Conservation (phyloP, 2,797 vertebrate species). For the Microchirus variegatus region DNA sequence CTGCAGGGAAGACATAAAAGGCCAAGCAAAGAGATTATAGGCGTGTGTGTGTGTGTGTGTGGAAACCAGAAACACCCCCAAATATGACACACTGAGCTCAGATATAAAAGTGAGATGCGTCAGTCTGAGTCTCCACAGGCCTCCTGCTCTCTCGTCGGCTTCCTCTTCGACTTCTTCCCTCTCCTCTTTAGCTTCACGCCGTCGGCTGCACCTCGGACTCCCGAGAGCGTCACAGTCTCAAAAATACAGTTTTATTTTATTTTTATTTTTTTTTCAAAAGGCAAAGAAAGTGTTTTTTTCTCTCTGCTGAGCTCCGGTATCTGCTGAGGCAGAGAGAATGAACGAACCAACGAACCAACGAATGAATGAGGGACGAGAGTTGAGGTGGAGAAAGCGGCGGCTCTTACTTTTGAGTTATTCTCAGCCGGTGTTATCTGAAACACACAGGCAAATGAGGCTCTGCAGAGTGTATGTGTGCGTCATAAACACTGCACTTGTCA, state of each 20-base stretch:
- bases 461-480: no score
- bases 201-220: conserved; percentile 28
- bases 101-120: conserved; percentile 35
- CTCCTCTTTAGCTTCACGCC: conserved; percentile 16
- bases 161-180: background rate
- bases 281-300: conserved; percentile 19
- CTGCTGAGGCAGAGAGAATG: conserved; percentile 28
- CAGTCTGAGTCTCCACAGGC: conserved; percentile 37
- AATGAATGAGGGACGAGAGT: no score
- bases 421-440: no score
- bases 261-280: no score
- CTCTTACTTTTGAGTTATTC: no score
- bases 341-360: no score
- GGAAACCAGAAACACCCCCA: conserved; percentile 39
- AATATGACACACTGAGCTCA: conserved; percentile 14
- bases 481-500: no score
- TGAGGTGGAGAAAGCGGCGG: no score
- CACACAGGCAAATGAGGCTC: no score
- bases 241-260: no score
- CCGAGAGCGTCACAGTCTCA: conserved; percentile 34
- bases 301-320: conserved; percentile 33
- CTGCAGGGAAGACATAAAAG: conserved; percentile 61
- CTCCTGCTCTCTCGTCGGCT: background rate
- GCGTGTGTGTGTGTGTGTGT: conserved; percentile 27
- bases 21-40: conserved; percentile 45